Evolutionary conservation across 2,113 vertebrate species (phyloP), one percentile per base, ranked within the genome.

Genomic region (Orientallactaga bullata): DNA sequence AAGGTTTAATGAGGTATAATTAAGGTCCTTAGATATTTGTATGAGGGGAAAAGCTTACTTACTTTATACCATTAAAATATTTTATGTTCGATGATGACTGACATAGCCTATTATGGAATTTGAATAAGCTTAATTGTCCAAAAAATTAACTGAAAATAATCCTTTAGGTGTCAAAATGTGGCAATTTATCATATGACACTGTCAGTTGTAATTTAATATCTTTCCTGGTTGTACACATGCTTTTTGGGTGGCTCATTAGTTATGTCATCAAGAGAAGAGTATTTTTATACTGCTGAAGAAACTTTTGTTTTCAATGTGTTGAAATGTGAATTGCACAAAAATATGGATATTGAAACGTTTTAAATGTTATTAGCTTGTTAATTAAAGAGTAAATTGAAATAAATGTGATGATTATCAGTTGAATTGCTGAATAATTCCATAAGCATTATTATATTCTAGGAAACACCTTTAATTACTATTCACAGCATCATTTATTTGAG

Each of bases 111-210:
- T 98, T 98, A 97, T 96, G 94, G 82, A 95, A 81, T 95, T 98
- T 97, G 97, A 98, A 98, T 98, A 97, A 95, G 91, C 97, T 96
- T 98, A 98, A 98, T 98, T 98, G 97, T 98, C 94, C 94, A 91
- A 94, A 97, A 97, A 96, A 97, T 97, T 98, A 98, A 98, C 98
- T 98, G 98, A 97, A 98, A 98, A 98, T 97, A 98, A 98, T 97
- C 96, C 94, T 98, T 98, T 96, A 96, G 65, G 94, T 98, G 98
- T 98, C 97, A 98, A 96, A 98, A 97, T 97, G 95, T 82, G 96
- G 72, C 93, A 96, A 88, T 97, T 96, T 89, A 95, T 98, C 95
- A 97, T 88, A 74, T 60, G 83, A 92, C 73, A 92, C 68, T 97
- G 95, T 96, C 97, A 96, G 94, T 66, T 90, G 81, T 96, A 97